Conservation (phyloP, 2,797 vertebrate species). For the Myotis pilosus region DNA sequence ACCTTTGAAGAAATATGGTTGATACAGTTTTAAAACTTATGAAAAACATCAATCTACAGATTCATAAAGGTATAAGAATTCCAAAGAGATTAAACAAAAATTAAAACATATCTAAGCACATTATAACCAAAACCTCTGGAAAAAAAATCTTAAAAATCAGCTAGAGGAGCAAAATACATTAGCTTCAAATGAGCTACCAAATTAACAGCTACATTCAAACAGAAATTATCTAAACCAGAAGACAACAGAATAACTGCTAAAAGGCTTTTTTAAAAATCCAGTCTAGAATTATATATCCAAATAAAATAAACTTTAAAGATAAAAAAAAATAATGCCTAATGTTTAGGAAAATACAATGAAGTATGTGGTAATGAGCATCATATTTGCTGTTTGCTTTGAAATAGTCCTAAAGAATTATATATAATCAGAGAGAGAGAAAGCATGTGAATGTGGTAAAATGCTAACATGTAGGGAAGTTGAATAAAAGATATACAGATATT, state of each 20-base stretch:
- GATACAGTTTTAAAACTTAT: not conserved
- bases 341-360: not conserved
- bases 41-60: not conserved
- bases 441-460: not conserved
- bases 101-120: not conserved
- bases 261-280: not conserved
- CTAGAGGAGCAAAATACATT: not conserved
- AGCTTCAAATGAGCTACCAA: not conserved
- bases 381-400: not conserved
- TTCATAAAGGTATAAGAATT: not conserved
- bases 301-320: not conserved
- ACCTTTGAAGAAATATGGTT: not conserved
- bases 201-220: not conserved
- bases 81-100: not conserved
- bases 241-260: not conserved
- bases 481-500: not conserved
- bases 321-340: not conserved
- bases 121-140: not conserved
- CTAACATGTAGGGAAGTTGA: not conserved
- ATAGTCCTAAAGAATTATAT: not conserved
- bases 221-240: not conserved
- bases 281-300: not conserved
- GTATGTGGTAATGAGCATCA: not conserved
- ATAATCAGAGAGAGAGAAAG: not conserved
- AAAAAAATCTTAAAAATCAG: not conserved